These are phyloP conservation scores for Alces alces DNA, from an alignment of 2,113 vertebrate species.

Conservation along the genomic window DNA sequence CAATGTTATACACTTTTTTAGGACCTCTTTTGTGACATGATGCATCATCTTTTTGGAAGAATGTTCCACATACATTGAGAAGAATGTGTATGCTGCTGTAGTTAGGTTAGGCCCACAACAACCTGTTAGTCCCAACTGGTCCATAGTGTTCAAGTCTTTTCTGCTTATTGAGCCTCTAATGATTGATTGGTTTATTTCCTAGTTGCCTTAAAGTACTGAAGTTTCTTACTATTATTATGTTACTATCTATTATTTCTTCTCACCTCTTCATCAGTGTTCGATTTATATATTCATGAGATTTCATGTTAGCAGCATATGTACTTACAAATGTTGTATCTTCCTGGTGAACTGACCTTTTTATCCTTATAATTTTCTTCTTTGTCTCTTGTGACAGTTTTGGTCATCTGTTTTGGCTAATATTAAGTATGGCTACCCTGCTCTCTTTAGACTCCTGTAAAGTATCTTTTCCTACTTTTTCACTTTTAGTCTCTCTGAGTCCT, in stretches of 20 bases:
- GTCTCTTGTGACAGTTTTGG: not conserved
- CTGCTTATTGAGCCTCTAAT: not conserved
- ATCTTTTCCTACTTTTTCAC: not conserved
- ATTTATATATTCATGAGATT: not conserved
- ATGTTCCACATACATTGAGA: not conserved
- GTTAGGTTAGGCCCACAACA: not conserved
- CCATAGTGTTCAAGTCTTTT: not conserved
- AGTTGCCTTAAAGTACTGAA: not conserved
- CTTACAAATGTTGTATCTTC: not conserved
- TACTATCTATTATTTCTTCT: not conserved
- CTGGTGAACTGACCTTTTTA: not conserved
- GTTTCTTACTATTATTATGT: not conserved
- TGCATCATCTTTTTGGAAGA: not conserved
- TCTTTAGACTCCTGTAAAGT: not conserved
- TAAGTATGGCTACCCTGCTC: not conserved
- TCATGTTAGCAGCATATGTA: not conserved
- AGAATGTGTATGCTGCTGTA: not conserved
- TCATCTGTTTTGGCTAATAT: not conserved
- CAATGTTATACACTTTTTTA: not conserved
- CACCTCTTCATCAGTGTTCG: not conserved
- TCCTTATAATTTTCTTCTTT: not conserved
- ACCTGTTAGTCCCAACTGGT: not conserved
- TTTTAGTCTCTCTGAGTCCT: not conserved
- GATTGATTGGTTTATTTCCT: not conserved
- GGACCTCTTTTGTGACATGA: not conserved